Base-by-base conservation (phyloP, 2,113 vertebrate genomes). In the Sakesphorus luctuosus region DNA sequence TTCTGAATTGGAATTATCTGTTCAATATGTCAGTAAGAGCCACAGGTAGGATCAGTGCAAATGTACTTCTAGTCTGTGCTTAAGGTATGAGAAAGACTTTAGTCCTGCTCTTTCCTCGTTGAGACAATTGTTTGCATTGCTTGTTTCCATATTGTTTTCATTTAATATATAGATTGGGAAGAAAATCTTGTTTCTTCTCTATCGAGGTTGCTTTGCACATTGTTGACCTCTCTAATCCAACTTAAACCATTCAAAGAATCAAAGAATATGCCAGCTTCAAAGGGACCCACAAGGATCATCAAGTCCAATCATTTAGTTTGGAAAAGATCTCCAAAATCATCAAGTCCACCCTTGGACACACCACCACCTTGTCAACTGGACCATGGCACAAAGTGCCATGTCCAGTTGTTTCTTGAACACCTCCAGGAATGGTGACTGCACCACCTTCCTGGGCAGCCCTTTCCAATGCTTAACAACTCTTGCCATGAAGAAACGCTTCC, bases 281-380 rank as follows among this genome's bases (percentile, higher is more conserved):
- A 31, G 47, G 53, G 20, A 18, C 9, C 29, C 25, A 49, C 35
- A 18, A 55, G 53, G 55, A 18, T 35, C n/a, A 46, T 29, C 0
- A 8, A 59, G 18, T 59, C 58, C 58, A 24, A 61, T 47, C 2
- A 1, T n/a, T 61, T 63, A 53, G 68, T 29, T 25, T 68, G 78
- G 69, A 25, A 29, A 53, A 46, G 24, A 18, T 2, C 38, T 38
- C 53, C 28, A 18, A 46, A 55, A 13, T 35, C n/a, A 25, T 40
- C 0, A 6, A 55, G 29, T 25, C 47, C n/a, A 43, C 5, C 25
- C 9, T 36, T 15, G 62, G 47, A 11, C 55, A 1, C 6, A 19
- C 47, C 25, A 15, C 29, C 7, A 18, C 55, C 31, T 76, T 49
- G n/a, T 49, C 35, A 46, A 11, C 40, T 58, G 35, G 49, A 6